Evolutionary conservation across 2,888 invertebrate species (phyloP).

Genomic region (Gibbula magus): DNA sequence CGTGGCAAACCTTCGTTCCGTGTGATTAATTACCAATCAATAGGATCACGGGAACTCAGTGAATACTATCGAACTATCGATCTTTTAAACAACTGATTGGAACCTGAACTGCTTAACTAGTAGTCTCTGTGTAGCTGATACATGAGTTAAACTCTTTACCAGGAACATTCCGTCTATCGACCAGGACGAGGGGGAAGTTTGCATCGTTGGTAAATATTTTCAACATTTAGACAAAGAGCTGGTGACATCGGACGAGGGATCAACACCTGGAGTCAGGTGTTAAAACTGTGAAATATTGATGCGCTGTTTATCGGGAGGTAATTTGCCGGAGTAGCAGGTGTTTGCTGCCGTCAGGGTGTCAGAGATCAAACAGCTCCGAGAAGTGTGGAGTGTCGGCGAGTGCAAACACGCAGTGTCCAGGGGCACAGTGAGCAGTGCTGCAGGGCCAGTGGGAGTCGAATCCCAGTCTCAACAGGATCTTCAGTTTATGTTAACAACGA

Average conservation of each 20-base stretch:
- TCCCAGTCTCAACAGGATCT: too few relatives aligned
- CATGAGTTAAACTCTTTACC: neutral
- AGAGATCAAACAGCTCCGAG: neutral
- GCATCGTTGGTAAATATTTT: neutral
- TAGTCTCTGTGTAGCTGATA: neutral
- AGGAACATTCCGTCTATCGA: neutral
- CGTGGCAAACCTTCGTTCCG: neutral
- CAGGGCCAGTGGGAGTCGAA: too few relatives aligned
- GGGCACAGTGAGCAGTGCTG: too few relatives aligned
- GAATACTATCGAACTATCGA: conserved; percentile 4
- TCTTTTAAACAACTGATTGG: conserved; percentile 10
- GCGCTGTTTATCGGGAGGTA: neutral
- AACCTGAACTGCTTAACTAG: neutral
- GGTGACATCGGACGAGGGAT: too few relatives aligned
- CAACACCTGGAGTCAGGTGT: neutral
- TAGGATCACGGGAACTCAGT: neutral
- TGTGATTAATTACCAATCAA: conserved; percentile 19
- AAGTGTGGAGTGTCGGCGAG: neutral
- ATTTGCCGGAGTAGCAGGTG: neutral
- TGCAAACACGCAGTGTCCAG: neutral
- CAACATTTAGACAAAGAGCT: neutral
- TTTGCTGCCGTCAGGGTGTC: neutral
- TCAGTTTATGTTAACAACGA: too few relatives aligned
- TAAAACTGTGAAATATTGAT: neutral
- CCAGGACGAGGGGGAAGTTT: neutral